phyloP scores from a whole-genome alignment of 1,140 invertebrate genomes.

The Microplitis mediator region DNA sequence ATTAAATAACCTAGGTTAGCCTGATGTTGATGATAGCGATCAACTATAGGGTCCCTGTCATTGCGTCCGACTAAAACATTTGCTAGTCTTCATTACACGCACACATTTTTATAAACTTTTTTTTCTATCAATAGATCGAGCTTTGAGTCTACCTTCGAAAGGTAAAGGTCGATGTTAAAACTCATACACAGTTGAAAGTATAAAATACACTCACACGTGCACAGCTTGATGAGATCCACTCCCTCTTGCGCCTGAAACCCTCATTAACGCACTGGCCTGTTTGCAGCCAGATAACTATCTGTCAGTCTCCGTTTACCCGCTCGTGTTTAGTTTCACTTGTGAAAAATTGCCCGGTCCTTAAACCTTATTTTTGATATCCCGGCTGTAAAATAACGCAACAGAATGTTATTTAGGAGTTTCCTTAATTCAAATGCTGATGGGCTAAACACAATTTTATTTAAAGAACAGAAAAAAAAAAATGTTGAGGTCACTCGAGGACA shows the following conservation, averaged over 20 bases:
- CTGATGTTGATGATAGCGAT: conserved; percentile 22
- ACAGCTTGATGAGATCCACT: conserved; percentile 23
- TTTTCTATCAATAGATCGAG: conserved; percentile 18
- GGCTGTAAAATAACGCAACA: no score
- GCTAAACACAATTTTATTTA: not conserved
- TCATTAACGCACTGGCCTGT: conserved; percentile 48
- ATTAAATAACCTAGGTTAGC: no score
- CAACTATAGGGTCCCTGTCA: conserved; percentile 11
- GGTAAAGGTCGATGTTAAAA: not conserved
- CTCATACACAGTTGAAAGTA: no score
- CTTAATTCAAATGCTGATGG: no score
- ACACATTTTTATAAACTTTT: not conserved
- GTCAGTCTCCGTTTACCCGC: conserved; percentile 18
- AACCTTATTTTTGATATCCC: no score
- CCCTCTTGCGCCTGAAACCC: conserved; percentile 21
- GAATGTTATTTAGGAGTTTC: no score
- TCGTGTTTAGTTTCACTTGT: conserved; percentile 18
- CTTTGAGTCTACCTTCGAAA: no score
- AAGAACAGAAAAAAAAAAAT: not conserved
- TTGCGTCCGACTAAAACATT: conserved; percentile 18
- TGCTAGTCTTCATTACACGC: conserved; percentile 25
- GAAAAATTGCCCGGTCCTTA: conserved; percentile 12
- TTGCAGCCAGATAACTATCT: conserved; percentile 46
- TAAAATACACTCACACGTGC: not conserved
- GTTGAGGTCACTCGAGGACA: conserved; percentile 21